Percentiles rank a stretch among this genome's conserved stretches.
Conservation (phyloP, 2,113 vertebrate genomes). For the Tragelaphus strepsiceros region DNA sequence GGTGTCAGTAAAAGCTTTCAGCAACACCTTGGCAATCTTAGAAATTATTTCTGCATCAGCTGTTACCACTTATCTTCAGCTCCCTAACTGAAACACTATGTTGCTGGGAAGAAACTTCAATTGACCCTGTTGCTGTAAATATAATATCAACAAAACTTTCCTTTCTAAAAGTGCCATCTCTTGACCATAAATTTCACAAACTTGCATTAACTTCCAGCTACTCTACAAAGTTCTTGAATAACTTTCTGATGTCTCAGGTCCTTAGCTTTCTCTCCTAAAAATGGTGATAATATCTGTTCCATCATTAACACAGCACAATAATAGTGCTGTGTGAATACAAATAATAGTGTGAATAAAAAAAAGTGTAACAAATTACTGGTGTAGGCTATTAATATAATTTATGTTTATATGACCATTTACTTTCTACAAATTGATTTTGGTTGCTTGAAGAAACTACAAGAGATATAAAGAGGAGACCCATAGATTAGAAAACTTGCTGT, state of each 20-base stretch:
- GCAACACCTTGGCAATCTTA: background rate
- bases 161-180: background rate
- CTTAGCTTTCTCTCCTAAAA: background rate
- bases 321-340: too few species aligned
- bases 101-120: background rate
- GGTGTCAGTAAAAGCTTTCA: background rate
- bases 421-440: background rate
- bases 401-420: background rate
- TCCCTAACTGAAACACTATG: background rate
- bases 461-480: background rate
- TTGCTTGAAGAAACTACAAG: background rate
- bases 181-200: conserved; percentile 31
- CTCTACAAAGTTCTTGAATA: background rate
- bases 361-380: background rate
- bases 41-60: background rate
- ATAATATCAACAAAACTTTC: background rate
- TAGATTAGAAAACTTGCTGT: background rate
- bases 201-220: background rate
- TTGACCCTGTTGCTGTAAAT: background rate
- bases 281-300: background rate
- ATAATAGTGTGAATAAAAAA: background rate
- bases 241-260: background rate
- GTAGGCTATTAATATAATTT: background rate
- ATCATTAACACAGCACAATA: background rate
- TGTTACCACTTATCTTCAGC: background rate